Evolutionary conservation across 2,113 vertebrate species (phyloP), one percentile per base, ranked within the genome.

Genomic region (Polypterus bichir): DNA sequence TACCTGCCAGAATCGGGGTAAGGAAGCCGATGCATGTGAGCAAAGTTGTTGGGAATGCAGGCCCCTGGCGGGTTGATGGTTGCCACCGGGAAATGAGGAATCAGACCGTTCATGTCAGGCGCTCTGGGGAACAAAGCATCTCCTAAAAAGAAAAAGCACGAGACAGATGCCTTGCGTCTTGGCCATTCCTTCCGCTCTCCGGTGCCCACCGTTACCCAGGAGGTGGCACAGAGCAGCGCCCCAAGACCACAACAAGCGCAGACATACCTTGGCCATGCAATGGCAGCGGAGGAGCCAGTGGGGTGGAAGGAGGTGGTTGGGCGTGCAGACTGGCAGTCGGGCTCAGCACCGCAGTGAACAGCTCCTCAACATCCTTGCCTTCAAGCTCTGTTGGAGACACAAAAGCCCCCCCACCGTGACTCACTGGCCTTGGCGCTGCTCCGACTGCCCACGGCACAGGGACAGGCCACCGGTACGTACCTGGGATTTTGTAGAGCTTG

Each of bases 401-500:
- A 52, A 10, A 52, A 4, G 3, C 3, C 10, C 51, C 7, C 51
- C 51, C 51, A 3, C 51, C 27, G 27, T 27, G 27, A 27, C 27
- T 27, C 27, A 27, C 27, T 27, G 27, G 27, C 27, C 27, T 27
- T 27, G 27, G 27, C 27, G 27, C 27, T 27, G 27, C 27, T 27
- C 27, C 27, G 27, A 27, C n/a, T 27, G 27, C 27, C 27, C 27
- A 27, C 27, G 27, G 27, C 27, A 27, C 27, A 27, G 27, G 27
- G 27, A 27, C 27, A 46, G 44, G 4, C 55, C 7, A 5, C 48
- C 57, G 56, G 73, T 3, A 69, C 77, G 0, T 88, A 98, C 95
- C 95, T 91, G 95, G 95, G 69, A 98, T 97, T 77, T 96, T 97
- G 85, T 91, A 97, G 44, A 98, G 79, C 77, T 92, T 94, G 64